Evolutionary conservation across 2,113 vertebrate species (phyloP).

Genomic region (Bubo scandiacus): DNA sequence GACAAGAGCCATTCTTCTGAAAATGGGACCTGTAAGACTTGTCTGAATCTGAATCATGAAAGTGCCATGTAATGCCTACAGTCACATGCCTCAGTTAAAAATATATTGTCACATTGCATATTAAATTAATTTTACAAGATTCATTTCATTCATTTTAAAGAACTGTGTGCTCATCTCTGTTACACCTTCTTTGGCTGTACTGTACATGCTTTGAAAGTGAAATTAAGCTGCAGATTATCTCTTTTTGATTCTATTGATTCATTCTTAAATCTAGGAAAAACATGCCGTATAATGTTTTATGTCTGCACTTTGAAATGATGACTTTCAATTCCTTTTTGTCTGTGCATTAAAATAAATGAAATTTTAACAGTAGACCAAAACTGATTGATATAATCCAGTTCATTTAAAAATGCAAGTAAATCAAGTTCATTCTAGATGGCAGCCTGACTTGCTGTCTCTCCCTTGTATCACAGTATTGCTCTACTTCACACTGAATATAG

Average conservation of each 20-base stretch:
- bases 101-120: background rate
- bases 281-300: background rate
- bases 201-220: background rate
- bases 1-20: background rate
- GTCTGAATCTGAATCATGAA: background rate
- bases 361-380: background rate
- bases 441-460: background rate
- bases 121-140: background rate
- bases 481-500: background rate
- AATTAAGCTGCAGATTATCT: background rate
- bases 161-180: background rate
- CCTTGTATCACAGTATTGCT: background rate
- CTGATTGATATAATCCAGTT: background rate
- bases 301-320: background rate
- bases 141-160: background rate
- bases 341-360: background rate
- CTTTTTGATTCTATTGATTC: background rate
- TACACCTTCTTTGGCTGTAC: background rate
- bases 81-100: background rate
- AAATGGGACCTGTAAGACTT: background rate
- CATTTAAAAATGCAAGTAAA: constrained; percentile 10
- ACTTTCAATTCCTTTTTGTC: background rate
- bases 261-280: background rate
- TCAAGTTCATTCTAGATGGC: background rate
- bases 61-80: background rate